These are phyloP conservation scores for Brachionus calyciflorus DNA, from an alignment of 1,140 invertebrate genomes.

Conservation along the genomic window DNA sequence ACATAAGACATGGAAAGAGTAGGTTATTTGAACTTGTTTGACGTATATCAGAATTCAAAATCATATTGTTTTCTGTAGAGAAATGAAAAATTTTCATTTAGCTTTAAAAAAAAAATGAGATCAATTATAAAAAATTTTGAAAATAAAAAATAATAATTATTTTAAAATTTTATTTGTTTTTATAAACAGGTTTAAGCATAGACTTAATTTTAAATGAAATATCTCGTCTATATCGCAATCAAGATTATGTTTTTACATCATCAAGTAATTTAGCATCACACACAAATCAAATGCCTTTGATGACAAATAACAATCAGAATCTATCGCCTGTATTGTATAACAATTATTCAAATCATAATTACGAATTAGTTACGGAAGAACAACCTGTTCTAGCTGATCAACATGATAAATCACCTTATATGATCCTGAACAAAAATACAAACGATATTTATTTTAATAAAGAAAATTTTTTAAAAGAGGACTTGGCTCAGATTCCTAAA, in stretches of 20 bases:
- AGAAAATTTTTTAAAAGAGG: constrained; percentile 37
- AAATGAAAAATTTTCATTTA: too few relatives aligned
- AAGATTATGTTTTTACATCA: constrained; percentile 39
- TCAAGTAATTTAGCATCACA: background rate
- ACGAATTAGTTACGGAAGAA: constrained; percentile 11
- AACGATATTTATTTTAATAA: constrained; percentile 38
- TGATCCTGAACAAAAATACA: constrained; percentile 24
- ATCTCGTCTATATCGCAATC: constrained; percentile 33
- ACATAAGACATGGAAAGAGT: too few relatives aligned
- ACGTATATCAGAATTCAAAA: too few relatives aligned
- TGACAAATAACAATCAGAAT: constrained; percentile 30
- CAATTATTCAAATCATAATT: constrained; percentile 24
- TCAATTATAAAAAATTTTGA: too few relatives aligned
- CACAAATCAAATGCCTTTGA: background rate
- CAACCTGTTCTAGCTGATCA: background rate
- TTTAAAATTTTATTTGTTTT: background rate
- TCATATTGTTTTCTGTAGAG: too few relatives aligned
- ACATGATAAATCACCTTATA: constrained; percentile 9
- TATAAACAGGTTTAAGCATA: background rate
- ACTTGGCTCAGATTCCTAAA: background rate
- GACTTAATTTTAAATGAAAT: constrained; percentile 32
- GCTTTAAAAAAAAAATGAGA: too few relatives aligned
- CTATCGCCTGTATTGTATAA: background rate
- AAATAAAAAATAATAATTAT: background rate
- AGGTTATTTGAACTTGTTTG: too few relatives aligned